Conservation (phyloP, 2,797 vertebrate species). For the Sebastes steindachneri region DNA sequence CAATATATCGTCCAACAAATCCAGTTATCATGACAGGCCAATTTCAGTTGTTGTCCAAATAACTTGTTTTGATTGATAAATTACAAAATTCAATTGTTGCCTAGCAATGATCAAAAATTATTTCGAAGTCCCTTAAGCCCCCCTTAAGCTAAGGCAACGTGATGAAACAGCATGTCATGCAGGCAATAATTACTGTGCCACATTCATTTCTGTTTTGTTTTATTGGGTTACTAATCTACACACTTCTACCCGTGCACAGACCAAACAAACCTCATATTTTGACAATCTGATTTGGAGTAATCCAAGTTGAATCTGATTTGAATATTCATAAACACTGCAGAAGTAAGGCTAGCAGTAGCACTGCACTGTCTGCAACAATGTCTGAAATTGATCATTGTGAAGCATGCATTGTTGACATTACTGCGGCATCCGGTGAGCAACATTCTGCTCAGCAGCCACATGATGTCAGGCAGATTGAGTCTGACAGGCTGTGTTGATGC, state of each 20-base stretch:
- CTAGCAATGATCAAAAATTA: not conserved
- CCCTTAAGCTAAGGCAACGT: not conserved
- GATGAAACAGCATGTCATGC: slow-evolving; percentile 22
- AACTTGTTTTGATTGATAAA: not conserved
- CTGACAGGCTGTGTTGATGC: slow-evolving; percentile 77
- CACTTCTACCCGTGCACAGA: not conserved
- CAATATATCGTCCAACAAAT: not conserved
- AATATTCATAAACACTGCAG: not conserved
- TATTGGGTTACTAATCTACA: not conserved
- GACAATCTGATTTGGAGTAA: not conserved
- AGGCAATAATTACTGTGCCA: not conserved
- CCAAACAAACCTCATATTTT: slow-evolving; percentile 3
- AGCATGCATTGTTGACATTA: slow-evolving; percentile 37
- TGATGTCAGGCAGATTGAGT: slow-evolving; percentile 61
- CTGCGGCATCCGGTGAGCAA: slow-evolving; percentile 18
- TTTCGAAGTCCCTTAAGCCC: not conserved
- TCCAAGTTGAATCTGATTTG: not conserved
- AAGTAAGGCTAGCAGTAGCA: not conserved
- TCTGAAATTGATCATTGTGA: slow-evolving; percentile 28
- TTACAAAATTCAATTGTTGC: not conserved
- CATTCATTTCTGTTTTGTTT: slow-evolving; percentile 2
- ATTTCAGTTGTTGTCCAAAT: not conserved
- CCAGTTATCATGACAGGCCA: not conserved
- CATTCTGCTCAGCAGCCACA: slow-evolving; percentile 53
- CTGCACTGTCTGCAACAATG: not conserved